Base-by-base conservation (phyloP, 1,140 invertebrate genomes). In the Drosophila insularis region DNA sequence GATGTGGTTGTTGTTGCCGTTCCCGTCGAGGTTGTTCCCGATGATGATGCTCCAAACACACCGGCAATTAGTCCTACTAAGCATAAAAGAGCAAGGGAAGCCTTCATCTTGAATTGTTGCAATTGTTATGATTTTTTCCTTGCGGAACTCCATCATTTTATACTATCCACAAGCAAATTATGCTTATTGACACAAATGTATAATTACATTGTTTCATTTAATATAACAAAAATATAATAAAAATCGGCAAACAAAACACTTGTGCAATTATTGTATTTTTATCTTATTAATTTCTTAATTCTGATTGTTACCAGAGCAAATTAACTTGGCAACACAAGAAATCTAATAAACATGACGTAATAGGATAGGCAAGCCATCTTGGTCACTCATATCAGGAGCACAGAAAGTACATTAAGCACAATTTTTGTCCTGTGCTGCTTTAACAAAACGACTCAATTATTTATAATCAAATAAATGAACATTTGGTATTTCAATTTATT, bases 61-160 rank as follows among this genome's bases (percentile, higher is more conserved):
- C 3, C 21, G 2, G 10, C 67, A 32, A 31, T 40, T 1, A 71
- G 8, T 11, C 27, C 56, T 53, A 0, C 61, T 3, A 6, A 62
- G 0, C 2, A 39, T 23, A 37, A 55, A n/a, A 2, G 27, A 27
- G 0, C 14, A 7, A n/a, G 13, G 1, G 31, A 35, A 72, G 8
- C 43, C 59, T 32, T 72, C 59, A 63, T 72, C 1, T 56, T 50
- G 13, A 10, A 50, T 21, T 50, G 5, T 50, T 46, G 1, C 5
- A 46, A 46, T 8, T 8, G 1, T 46, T 19, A 46, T 46, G 43
- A 46, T 46, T 46, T 0, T 6, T 8, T 46, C 6, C 6, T 19
- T 17, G 43, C 0, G 43, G 19, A 59, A 60, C 14, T 67, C 27
- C 32, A 21, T 67, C 14, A 17, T n/a, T 35, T 23, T 17, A 10